Base-by-base conservation (phyloP, 2,113 vertebrate species). In the Pelecanus crispus region DNA sequence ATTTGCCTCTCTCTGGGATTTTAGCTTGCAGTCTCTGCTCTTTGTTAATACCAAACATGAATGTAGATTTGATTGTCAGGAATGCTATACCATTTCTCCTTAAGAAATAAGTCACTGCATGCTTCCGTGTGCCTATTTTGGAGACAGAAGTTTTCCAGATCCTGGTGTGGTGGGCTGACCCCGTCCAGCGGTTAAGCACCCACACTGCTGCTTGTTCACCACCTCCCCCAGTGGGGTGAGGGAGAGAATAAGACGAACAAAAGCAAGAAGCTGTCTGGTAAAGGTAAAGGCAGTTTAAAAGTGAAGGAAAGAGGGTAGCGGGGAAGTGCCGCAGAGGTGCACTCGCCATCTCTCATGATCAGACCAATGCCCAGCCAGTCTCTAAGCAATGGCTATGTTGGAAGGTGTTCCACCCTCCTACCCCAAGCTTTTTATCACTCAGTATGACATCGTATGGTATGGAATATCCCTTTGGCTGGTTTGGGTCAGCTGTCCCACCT, bases 261-360 rank as follows among this genome's bases (percentile, higher is more conserved):
- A 81, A 62, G 47, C 38, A 59, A 83, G 44, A 59, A 82, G 80
- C 67, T 28, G 18, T 11, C 24, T 18, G 17, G 13, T 86, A 21
- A 67, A 40, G 28, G 42, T 53, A 67, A 77, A 78, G 50, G 26
- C 13, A 44, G 21, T 36, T 62, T 67, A 40, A 59, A 86, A 75
- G 11, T 58, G 66, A 91, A 80, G 66, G 65, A 70, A 62, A 44
- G 85, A 65, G 31, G 4, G 32, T 10, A 45, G n/a, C 44, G 44
- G 32, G 16, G 17, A 58, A n/a, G 36, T 32, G 47, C 72, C 68
- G 44, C 25, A 34, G 26, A 56, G 36, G 36, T 79, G 17, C 11
- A 10, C 15, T 72, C 0, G 0, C 18, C 11, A 5, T 21, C 32
- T 58, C 11, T 59, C 21, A 2, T 14, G 15, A 22, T 34, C 73